phyloP scores from a whole-genome alignment of 2,888 invertebrate species.

The Embidobia sp. region DNA sequence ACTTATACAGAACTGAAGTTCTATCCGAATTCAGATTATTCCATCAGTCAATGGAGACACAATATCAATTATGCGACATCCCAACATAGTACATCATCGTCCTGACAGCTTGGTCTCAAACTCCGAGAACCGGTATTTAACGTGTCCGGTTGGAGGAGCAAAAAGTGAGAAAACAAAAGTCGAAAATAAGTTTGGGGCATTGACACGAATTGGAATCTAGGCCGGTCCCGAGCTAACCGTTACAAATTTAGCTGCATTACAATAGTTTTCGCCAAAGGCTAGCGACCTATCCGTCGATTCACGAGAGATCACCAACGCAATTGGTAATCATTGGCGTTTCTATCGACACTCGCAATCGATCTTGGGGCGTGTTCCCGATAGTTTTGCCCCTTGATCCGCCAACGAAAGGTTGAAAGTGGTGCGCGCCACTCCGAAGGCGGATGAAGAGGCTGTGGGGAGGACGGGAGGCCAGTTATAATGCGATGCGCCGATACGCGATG shows the following conservation, averaged over 20 bases:
- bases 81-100: too few species aligned
- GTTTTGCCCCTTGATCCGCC: slow-evolving; percentile 66
- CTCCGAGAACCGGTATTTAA: too few species aligned
- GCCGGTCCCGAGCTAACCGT: slow-evolving; percentile 36
- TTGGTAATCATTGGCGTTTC: slow-evolving; percentile 60
- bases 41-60: too few species aligned
- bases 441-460: slow-evolving; percentile 18
- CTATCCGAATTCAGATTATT: too few species aligned
- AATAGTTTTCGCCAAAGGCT: slow-evolving; percentile 46
- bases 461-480: slow-evolving; percentile 62
- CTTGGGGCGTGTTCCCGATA: slow-evolving; percentile 70
- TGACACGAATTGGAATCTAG: slow-evolving; percentile 40
- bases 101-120: too few species aligned
- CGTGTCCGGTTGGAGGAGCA: too few species aligned
- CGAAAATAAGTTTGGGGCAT: slow-evolving; percentile 28
- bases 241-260: slow-evolving; percentile 44
- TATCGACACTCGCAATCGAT: slow-evolving; percentile 65
- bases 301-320: slow-evolving; percentile 55
- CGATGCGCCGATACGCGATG: slow-evolving; percentile 74
- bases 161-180: too few species aligned
- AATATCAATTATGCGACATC: too few species aligned
- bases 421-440: slow-evolving; percentile 8
- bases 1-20: too few species aligned
- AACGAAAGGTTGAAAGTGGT: slow-evolving; percentile 49
- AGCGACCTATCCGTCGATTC: slow-evolving; percentile 51